Base-by-base conservation (phyloP, 2,113 vertebrate species). In the Sylvietta virens region DNA sequence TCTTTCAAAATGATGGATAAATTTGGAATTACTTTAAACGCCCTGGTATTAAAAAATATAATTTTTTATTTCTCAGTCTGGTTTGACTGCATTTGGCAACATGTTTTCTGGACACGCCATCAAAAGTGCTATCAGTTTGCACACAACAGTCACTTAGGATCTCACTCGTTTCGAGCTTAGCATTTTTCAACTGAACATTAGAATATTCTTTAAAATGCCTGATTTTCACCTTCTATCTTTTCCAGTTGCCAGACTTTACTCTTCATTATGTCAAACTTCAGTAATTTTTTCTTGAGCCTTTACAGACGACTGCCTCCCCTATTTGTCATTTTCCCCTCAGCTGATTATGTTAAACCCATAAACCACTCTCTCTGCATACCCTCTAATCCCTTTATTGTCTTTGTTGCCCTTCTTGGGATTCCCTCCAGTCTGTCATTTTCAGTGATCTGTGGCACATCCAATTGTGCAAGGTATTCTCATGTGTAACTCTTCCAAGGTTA, bases 311-410 rank as follows among this genome's bases (percentile, higher is more conserved):
- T 96, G 54, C 44, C 31, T 90, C n/a, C 61, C 64, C 39, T 85
- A 9, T 88, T 92, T 72, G 80, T 39, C 66, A 89, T 76, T 78
- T 87, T 72, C 47, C 70, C 85, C 77, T 88, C 72, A 92, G 80
- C 86, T 92, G 57, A 90, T 95, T 93, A 92, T 54, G 77, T 85
- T 95, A 96, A 96, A 94, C 86, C 77, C 31, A 64, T 93, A 93
- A 96, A 92, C 42, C 91, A 40, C 61, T 85, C 67, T 82, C 77
- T 91, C 58, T 30, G 30, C 90, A 79, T 22, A 71, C 45, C 42
- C 65, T 79, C 73, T 94, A 95, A 96, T 91, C 90, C 77, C 71
- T 89, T 94, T 93, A 96, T 89, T 80, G 3, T 81, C 80, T 94
- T 93, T 88, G 86, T 73, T 94, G 58, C 77, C 73, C 53, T 91